phyloP scores from a whole-genome alignment of 2,888 invertebrate genomes.

The Merodon equestris region DNA sequence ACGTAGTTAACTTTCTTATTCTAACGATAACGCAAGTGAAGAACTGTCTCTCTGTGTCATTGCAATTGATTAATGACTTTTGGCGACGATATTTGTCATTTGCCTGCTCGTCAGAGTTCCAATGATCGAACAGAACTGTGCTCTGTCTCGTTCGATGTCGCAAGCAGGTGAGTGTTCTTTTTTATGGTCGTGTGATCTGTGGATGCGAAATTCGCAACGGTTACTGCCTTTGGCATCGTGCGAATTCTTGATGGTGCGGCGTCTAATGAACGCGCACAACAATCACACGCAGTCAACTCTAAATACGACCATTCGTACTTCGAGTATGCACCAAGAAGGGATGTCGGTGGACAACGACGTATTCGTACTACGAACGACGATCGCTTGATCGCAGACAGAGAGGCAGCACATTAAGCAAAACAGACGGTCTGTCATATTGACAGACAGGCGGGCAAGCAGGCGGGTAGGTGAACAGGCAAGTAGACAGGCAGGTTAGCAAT shows the following conservation, averaged over 20 bases:
- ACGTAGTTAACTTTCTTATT: too few relatives aligned
- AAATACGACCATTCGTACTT: slow-evolving; percentile 40
- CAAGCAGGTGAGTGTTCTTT: not conserved
- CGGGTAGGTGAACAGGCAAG: slow-evolving; percentile 8
- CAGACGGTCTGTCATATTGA: slow-evolving; percentile 21
- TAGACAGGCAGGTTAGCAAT: slow-evolving; percentile 36
- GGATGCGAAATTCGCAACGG: slow-evolving; percentile 11
- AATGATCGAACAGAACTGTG: slow-evolving; percentile 38
- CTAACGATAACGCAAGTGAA: not conserved
- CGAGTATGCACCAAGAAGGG: too few relatives aligned
- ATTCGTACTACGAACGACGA: not conserved
- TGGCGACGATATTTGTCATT: slow-evolving; percentile 42
- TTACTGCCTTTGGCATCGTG: slow-evolving; percentile 6
- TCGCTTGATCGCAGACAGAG: slow-evolving; percentile 47
- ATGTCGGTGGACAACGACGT: too few relatives aligned
- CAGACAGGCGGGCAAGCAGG: slow-evolving; percentile 26
- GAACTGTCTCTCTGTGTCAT: slow-evolving; percentile 3
- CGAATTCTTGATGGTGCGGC: not conserved
- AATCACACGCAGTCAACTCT: not conserved
- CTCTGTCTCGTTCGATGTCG: slow-evolving; percentile 30
- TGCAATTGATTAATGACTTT: slow-evolving; percentile 47
- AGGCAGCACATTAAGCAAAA: slow-evolving; percentile 52
- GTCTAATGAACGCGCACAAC: slow-evolving; percentile 31
- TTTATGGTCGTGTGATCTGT: not conserved
- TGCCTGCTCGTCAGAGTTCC: slow-evolving; percentile 24